Base-by-base conservation (phyloP, 2,797 vertebrate genomes). In the Cygnus olor region DNA sequence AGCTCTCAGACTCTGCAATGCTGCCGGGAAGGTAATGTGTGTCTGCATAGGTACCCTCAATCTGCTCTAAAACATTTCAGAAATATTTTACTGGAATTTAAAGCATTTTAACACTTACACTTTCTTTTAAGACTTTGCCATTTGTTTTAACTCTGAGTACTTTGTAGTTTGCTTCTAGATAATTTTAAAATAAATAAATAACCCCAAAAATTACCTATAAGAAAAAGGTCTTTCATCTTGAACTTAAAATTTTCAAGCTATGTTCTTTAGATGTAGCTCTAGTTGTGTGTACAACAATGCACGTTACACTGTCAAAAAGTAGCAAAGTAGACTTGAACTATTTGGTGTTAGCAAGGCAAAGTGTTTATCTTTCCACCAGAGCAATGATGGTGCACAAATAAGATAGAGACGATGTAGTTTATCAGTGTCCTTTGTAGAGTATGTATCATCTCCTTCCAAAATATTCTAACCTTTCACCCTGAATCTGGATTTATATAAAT, bases 81-180 rank as follows among this genome's bases (percentile, higher is more conserved):
- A 44, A 89, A 49, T 4, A 64, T 88, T 96, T 93, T 77, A 85
- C 45, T 69, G 49, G 70, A 90, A 84, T 92, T 85, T 61, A 84
- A 95, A 94, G 36, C 14, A 45, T 64, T 86, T 79, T 74, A 82
- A 84, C 36, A 38, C 11, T 32, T 51, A 73, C 17, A 24, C 18
- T 78, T 91, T 58, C 44, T 63, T 88, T 84, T 51, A 85, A 89
- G 73, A 17, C 10, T 87, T 66, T 72, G 38, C 3, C 14, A 14
- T 80, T 72, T 44, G 21, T 83, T 89, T 92, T 80, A 78, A 70
- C 16, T 12, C 3, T 7, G 38, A 77, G 20, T 25, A 53, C 60
- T 76, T 51, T 0, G 1, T 64, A 63, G 30, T 20, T 93, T 73
- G 27, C 19, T 36, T 56, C 57, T 83, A 88, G n/a, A 22, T 44